phyloP scores from a whole-genome alignment of 2,888 invertebrate species.

The Cecidostiba fungosa region DNA sequence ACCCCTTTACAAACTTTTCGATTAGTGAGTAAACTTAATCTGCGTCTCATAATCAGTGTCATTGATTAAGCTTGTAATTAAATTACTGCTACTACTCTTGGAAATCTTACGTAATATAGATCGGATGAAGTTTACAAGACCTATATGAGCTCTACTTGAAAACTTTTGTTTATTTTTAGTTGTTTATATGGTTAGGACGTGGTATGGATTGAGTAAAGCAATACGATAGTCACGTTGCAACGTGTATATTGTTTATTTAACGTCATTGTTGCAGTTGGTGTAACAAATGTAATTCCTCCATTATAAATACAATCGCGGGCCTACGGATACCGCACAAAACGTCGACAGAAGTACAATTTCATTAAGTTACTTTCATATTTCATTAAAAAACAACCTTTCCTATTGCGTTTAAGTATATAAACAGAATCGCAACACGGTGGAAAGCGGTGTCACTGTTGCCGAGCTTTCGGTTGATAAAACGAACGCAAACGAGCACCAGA shows the following conservation, averaged over 20 bases:
- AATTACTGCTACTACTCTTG: neutral
- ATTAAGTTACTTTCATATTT: constrained; percentile 32
- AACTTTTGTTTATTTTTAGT: neutral
- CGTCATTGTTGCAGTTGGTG: constrained; percentile 39
- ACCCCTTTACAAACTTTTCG: neutral
- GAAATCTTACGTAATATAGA: neutral
- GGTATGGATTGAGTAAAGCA: neutral
- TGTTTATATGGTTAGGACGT: neutral
- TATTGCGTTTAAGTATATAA: neutral
- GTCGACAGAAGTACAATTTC: constrained; percentile 29
- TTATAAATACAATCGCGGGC: constrained; percentile 37
- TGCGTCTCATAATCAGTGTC: neutral
- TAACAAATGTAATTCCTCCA: constrained; percentile 53
- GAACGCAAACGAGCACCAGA: constrained; percentile 40
- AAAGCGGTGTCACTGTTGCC: constrained; percentile 5
- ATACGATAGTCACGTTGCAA: constrained; percentile 37
- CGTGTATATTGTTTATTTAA: constrained; percentile 53
- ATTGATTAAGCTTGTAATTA: constrained; percentile 1
- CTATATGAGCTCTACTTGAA: too few relatives aligned
- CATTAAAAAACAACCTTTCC: neutral
- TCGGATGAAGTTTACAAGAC: too few relatives aligned
- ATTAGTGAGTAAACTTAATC: neutral
- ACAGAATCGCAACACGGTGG: neutral
- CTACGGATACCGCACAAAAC: constrained; percentile 11
- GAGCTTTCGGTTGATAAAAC: constrained; percentile 11